phyloP scores from a whole-genome alignment of 2,888 invertebrate species.

The Camponotus fellah region DNA sequence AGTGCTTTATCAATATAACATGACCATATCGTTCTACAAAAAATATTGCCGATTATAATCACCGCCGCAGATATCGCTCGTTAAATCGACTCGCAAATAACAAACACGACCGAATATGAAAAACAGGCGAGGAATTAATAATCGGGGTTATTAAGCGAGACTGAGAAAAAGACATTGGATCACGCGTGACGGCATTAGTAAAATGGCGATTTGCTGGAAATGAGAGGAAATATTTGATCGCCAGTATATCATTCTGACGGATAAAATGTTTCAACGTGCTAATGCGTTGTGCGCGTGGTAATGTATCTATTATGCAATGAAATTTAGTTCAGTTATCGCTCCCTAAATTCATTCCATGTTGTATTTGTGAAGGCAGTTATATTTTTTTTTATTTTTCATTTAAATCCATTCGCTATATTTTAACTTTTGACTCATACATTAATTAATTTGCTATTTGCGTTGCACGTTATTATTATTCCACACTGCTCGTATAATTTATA shows the following conservation, averaged over 20 bases:
- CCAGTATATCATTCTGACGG: not conserved
- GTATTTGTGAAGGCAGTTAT: not conserved
- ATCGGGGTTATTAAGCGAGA: slow-evolving; percentile 29
- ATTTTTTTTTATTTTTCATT: slow-evolving; percentile 12
- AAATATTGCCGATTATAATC: slow-evolving; percentile 47
- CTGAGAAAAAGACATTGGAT: slow-evolving; percentile 50
- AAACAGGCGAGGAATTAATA: slow-evolving; percentile 48
- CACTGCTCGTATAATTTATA: slow-evolving; percentile 7
- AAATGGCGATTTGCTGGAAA: slow-evolving; percentile 49
- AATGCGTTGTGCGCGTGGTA: not conserved
- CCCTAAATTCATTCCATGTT: slow-evolving; percentile 15
- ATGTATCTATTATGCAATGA: slow-evolving; percentile 40
- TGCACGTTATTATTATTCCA: slow-evolving; percentile 37
- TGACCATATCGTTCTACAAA: slow-evolving; percentile 13
- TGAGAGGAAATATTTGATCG: slow-evolving; percentile 23
- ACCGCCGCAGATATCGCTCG: slow-evolving; percentile 23
- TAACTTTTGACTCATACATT: slow-evolving; percentile 35
- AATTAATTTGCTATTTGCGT: slow-evolving; percentile 42
- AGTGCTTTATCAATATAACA: slow-evolving; percentile 43
- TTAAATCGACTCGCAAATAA: slow-evolving; percentile 19
- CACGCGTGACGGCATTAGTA: slow-evolving; percentile 36
- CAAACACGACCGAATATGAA: slow-evolving; percentile 21
- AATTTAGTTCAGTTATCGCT: slow-evolving; percentile 38
- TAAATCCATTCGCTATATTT: slow-evolving; percentile 26
- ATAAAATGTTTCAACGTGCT: slow-evolving; percentile 17